Conservation (phyloP, 2,888 invertebrate species). For the Trimorus sp. region DNA sequence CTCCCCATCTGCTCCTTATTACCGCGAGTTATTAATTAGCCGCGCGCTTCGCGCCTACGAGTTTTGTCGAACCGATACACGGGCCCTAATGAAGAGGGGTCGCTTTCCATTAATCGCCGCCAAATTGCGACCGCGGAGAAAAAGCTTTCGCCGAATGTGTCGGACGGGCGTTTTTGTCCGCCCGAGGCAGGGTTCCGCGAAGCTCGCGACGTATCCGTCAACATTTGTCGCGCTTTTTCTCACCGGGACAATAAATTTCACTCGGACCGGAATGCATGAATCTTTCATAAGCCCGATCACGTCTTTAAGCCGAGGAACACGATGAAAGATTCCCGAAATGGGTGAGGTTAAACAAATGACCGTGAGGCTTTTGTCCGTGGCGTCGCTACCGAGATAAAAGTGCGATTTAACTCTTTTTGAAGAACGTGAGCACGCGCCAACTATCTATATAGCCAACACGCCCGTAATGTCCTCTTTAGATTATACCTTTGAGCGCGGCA, state of each 20-base stretch:
- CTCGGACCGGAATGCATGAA: not conserved
- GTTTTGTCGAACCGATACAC: slow-evolving; percentile 64
- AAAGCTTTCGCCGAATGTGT: no score
- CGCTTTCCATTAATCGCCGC: slow-evolving; percentile 58
- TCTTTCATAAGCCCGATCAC: not conserved
- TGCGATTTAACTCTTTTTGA: slow-evolving; percentile 69
- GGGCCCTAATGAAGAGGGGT: slow-evolving; percentile 53
- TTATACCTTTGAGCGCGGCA: slow-evolving; percentile 66
- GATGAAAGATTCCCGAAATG: slow-evolving; percentile 46
- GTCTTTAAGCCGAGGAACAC: slow-evolving; percentile 13
- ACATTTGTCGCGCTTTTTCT: not conserved
- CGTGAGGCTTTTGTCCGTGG: slow-evolving; percentile 54
- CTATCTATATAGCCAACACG: slow-evolving; percentile 62
- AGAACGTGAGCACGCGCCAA: slow-evolving; percentile 68
- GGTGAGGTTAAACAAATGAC: slow-evolving; percentile 53
- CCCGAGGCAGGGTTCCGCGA: not conserved
- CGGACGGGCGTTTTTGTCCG: not conserved
- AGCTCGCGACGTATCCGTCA: no score
- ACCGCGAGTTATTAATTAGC: slow-evolving; percentile 79
- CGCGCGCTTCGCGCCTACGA: slow-evolving; percentile 68
- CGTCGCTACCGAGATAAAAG: slow-evolving; percentile 68
- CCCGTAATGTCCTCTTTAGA: slow-evolving; percentile 65
- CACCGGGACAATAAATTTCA: not conserved
- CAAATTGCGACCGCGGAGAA: slow-evolving; percentile 27
- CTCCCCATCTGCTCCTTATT: slow-evolving; percentile 79